These are phyloP conservation scores for Drosophila colorata DNA, from an alignment of 2,888 invertebrate genomes.

Conservation along the genomic window DNA sequence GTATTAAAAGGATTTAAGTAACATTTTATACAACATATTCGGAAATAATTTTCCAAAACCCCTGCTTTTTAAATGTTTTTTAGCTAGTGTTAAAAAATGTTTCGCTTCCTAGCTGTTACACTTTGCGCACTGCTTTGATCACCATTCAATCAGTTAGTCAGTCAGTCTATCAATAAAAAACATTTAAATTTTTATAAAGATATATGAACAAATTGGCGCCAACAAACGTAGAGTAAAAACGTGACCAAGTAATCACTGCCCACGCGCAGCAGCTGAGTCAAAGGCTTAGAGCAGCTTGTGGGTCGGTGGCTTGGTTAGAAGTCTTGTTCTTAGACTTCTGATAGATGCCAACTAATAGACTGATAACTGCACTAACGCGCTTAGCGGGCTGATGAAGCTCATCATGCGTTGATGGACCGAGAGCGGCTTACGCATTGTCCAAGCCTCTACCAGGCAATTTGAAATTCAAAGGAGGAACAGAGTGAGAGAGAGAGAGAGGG, in stretches of 20 bases:
- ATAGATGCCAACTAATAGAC: slow-evolving; percentile 70
- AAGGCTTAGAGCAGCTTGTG: not conserved
- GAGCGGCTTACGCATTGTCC: slow-evolving; percentile 73
- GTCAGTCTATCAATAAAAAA: not conserved
- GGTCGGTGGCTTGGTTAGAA: not conserved
- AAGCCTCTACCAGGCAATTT: slow-evolving; percentile 65
- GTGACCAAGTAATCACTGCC: slow-evolving; percentile 47
- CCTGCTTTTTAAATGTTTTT: too few species aligned
- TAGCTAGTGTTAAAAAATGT: too few species aligned
- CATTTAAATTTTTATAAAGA: not conserved
- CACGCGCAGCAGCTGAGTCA: slow-evolving; percentile 23
- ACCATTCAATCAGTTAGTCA: too few species aligned
- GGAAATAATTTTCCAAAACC: too few species aligned
- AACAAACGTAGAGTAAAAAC: slow-evolving; percentile 45
- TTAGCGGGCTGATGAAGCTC: slow-evolving; percentile 53
- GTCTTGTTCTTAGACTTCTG: slow-evolving; percentile 26
- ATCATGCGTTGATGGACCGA: slow-evolving; percentile 36
- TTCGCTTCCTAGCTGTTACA: too few species aligned
- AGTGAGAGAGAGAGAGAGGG: not conserved
- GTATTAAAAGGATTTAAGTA: too few species aligned
- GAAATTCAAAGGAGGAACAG: slow-evolving; percentile 64
- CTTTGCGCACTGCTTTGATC: too few species aligned
- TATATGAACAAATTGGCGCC: slow-evolving; percentile 37
- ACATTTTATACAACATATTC: too few species aligned
- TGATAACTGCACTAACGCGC: slow-evolving; percentile 77